Base-by-base conservation (phyloP, 2,888 invertebrate genomes). In the Heliconius aoede region DNA sequence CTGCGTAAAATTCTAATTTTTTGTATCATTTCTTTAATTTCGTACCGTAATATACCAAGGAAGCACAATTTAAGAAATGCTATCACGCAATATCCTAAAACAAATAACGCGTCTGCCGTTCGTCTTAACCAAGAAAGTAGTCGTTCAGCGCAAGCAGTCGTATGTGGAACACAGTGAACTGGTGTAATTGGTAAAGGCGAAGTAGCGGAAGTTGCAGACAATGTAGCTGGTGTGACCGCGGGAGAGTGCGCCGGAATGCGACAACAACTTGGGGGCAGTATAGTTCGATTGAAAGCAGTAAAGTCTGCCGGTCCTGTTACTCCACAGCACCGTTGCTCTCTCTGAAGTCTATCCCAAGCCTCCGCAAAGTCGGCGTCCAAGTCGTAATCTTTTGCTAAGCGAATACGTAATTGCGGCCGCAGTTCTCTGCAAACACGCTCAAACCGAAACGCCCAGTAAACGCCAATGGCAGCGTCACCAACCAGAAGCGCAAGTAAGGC, bases 11-110 rank as follows among this genome's bases (percentile, higher is more conserved):
- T 95, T 86, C 97, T 96, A 88, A 98, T 98, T 94, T 98, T 98
- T 90, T 98, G 97, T 87, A 98, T 97, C 98, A 98, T 98, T 91
- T 98, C 98, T 82, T 97, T 96, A 87, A 98, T 97, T 95, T 98
- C 97, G 94, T 97, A 97, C 79, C 97, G 96, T 84, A 98, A 95
- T 84, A 98, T 97, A 80, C 97, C 97, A 81, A 98, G 96, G 95
- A 98, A 98, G 95, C 97, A 97, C 91, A 98, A 95, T 93, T 98
- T 98, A 84, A 98, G 95, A 94, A 98, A 98, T 85, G 98, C 97
- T 85, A 98, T 97, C 81, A 98, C 97, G 93, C 98, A 98, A 90
- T 97, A 98, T 77, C 98, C 98, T 84, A 97, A 91, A 78, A 97
- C 96, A 87, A 97, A 97, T 76, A 98, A 95, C 78, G 97, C 95